phyloP scores from a whole-genome alignment of 2,113 vertebrate species.

The Thinocorus orbignyianus region DNA sequence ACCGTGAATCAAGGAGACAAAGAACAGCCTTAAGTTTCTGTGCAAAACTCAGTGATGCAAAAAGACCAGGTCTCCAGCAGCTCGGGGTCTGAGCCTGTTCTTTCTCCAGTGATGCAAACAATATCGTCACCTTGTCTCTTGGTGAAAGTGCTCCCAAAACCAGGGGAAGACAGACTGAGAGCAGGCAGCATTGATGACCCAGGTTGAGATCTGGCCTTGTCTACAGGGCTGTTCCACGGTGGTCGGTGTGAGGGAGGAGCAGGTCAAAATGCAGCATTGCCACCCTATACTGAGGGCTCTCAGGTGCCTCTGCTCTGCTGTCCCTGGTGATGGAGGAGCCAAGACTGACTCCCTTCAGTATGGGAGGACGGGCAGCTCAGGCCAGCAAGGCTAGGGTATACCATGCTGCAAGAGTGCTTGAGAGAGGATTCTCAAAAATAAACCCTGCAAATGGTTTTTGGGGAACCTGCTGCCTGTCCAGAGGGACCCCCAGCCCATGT shows the following conservation, averaged over 20 bases:
- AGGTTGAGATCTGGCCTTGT: background rate
- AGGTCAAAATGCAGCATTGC: background rate
- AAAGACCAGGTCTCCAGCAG: background rate
- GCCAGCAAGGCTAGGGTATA: background rate
- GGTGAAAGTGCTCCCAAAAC: background rate
- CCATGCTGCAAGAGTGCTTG: background rate
- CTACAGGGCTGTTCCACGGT: accelerated
- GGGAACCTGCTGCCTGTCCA: background rate
- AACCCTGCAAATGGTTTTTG: background rate
- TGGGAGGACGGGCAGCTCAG: background rate
- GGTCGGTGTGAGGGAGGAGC: background rate
- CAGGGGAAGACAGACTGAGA: accelerated
- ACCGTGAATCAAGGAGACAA: background rate
- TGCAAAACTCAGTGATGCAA: background rate
- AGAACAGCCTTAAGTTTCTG: background rate
- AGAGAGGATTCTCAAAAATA: background rate
- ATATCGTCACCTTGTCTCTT: background rate
- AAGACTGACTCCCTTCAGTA: background rate
- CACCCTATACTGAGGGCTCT: accelerated
- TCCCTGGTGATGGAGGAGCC: background rate
- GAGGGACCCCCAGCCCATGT: background rate
- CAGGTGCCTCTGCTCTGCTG: accelerated
- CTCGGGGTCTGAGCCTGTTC: accelerated
- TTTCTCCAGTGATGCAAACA: background rate
- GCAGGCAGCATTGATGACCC: background rate